phyloP scores from a whole-genome alignment of 2,113 vertebrate genomes.

The Lucifuga dentata region DNA sequence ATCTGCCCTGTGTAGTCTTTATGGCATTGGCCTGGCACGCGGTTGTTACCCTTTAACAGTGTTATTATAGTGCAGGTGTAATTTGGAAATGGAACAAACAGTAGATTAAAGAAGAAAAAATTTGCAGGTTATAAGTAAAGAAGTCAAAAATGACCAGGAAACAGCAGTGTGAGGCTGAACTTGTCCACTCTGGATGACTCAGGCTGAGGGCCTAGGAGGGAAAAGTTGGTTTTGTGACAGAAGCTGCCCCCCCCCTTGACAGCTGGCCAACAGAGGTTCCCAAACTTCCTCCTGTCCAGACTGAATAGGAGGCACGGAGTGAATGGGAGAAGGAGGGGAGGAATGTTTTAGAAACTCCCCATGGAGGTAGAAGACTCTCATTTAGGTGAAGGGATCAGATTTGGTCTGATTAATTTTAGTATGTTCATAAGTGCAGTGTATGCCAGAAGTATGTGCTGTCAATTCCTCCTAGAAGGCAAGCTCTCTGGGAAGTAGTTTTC shows the following conservation, averaged over 20 bases:
- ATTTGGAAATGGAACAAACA: conserved; percentile 15
- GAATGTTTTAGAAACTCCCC: conserved; percentile 16
- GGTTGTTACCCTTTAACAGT: conserved; percentile 9
- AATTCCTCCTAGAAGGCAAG: conserved; percentile 51
- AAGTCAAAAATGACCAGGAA: conserved; percentile 1
- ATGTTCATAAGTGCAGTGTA: no score
- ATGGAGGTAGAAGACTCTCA: background rate
- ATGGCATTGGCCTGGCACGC: background rate
- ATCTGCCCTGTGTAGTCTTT: conserved; percentile 11
- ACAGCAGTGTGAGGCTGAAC: conserved; percentile 35
- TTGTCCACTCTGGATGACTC: conserved; percentile 2
- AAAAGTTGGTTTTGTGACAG: conserved; percentile 35
- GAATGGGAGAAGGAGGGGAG: conserved; percentile 9
- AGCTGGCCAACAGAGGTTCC: conserved; percentile 70
- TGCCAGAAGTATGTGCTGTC: no score
- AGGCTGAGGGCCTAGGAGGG: background rate
- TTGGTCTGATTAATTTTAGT: background rate
- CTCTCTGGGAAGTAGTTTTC: conserved; percentile 54
- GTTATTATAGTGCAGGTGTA: no score
- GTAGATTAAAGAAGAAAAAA: conserved; percentile 27
- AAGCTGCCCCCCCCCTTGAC: conserved; percentile 40
- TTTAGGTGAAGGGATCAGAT: background rate
- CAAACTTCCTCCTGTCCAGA: conserved; percentile 64
- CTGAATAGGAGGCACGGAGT: conserved; percentile 41
- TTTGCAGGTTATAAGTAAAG: background rate